Percentiles rank a stretch among this genome's conserved stretches.
Evolutionary conservation across 1,140 invertebrate genomes (phyloP).

Genomic region (Hetaerina americana): DNA sequence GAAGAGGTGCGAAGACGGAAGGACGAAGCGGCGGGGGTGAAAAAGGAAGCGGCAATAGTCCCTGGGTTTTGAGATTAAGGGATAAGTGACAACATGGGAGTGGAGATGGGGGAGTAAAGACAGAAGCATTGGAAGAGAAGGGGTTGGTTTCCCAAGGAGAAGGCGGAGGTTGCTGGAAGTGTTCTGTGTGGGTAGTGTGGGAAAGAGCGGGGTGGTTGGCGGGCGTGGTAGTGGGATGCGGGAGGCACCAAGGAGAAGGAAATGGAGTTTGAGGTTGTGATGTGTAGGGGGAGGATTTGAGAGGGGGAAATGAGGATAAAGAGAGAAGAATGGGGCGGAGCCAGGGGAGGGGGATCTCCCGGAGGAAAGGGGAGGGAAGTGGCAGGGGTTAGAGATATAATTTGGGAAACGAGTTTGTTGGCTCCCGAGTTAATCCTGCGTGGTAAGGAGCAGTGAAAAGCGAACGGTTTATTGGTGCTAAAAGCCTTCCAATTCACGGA

Average conservation of each 20-base stretch:
- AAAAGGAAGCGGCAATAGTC: not conserved
- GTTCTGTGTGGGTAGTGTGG: too few relatives aligned
- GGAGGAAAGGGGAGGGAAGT: not conserved
- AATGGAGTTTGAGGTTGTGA: too few relatives aligned
- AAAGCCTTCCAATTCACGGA: not conserved
- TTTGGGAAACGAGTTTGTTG: not conserved
- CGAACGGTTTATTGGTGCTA: not conserved
- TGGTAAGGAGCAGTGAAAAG: not conserved
- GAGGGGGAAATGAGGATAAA: not conserved
- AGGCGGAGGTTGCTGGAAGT: too few relatives aligned
- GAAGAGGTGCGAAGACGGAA: too few relatives aligned
- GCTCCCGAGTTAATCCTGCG: not conserved
- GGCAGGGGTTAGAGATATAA: not conserved
- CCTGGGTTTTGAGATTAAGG: not conserved
- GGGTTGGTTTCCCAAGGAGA: too few relatives aligned
- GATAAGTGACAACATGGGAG: not conserved
- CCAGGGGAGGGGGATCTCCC: not conserved
- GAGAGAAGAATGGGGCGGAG: not conserved
- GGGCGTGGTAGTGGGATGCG: too few relatives aligned
- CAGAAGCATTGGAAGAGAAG: not conserved
- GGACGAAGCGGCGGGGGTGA: not conserved
- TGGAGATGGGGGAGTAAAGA: not conserved
- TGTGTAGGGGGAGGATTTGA: too few relatives aligned
- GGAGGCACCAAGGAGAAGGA: too few relatives aligned
- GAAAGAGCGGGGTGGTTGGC: too few relatives aligned